Percentiles rank a stretch among this genome's conserved stretches.
Conservation (phyloP, 1,140 invertebrate genomes). For the Argopecten irradians region DNA sequence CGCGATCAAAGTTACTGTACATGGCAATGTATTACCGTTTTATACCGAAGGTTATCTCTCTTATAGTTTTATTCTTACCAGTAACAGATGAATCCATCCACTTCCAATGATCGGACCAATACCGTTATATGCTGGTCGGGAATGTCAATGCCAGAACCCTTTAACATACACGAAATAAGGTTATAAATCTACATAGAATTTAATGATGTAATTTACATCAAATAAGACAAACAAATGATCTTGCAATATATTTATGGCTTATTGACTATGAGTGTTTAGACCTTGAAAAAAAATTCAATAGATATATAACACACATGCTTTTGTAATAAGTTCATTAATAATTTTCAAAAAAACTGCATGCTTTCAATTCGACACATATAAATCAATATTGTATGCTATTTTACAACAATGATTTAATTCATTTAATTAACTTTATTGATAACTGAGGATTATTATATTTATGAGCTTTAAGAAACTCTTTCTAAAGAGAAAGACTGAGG, state of each 20-base stretch:
- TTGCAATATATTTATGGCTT: background rate
- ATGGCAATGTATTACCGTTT: too few species aligned
- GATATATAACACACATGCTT: background rate
- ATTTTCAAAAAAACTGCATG: background rate
- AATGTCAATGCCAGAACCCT: conserved; percentile 48
- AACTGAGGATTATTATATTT: too few species aligned
- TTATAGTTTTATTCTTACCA: conserved; percentile 25
- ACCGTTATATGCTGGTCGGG: conserved; percentile 43
- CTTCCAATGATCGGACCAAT: conserved; percentile 35
- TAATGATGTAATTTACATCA: background rate
- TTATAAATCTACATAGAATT: background rate
- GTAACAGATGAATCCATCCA: conserved; percentile 40
- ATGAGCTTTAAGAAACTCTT: too few species aligned
- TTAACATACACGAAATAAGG: background rate
- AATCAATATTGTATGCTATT: too few species aligned
- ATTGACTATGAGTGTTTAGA: background rate
- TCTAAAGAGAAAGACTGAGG: background rate
- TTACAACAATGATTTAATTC: too few species aligned
- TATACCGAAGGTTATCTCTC: background rate
- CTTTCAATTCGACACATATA: too few species aligned
- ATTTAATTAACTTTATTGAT: too few species aligned
- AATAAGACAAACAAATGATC: background rate
- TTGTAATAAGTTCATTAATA: background rate
- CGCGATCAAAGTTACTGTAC: background rate
- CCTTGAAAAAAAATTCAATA: too few species aligned